A percentile compares a stretch with the other conserved stretches of the same genome.
Conservation (phyloP, 2,113 vertebrate genomes). For the Silurus asotus region DNA sequence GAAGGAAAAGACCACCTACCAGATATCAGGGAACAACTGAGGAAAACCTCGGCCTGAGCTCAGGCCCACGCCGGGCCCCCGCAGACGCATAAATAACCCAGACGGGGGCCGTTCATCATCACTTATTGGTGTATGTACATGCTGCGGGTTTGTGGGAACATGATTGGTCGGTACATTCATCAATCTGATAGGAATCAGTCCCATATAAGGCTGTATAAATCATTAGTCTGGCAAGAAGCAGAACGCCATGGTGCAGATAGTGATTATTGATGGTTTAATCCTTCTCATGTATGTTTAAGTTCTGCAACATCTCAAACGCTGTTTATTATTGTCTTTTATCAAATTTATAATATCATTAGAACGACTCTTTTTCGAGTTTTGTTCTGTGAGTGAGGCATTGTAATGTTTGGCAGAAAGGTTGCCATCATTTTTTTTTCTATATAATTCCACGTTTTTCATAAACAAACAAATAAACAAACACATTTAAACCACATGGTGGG, state of each 20-base stretch:
- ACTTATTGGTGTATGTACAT: constrained; percentile 95
- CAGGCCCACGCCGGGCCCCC: constrained; percentile 45
- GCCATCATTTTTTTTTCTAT: not conserved
- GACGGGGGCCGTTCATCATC: constrained; percentile 89
- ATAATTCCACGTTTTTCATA: not conserved
- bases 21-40: constrained; percentile 18
- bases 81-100: constrained; percentile 83
- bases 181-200: constrained; percentile 99
- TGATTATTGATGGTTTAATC: constrained; percentile 99
- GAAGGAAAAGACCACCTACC: constrained; percentile 49
- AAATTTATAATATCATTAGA: constrained; percentile 51
- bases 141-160: constrained; percentile 89
- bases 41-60: constrained; percentile 24
- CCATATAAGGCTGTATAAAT: constrained; percentile 93
- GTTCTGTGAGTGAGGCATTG: not conserved
- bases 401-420: not conserved
- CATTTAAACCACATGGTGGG: not conserved
- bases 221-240: constrained; percentile 90
- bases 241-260: constrained; percentile 94
- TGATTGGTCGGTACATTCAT: constrained; percentile 99
- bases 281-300: constrained; percentile 84
- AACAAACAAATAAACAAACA: not conserved
- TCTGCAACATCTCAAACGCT: constrained; percentile 67
- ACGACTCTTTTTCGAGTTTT: not conserved
- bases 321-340: constrained; percentile 63